These are phyloP conservation scores for Lepilemur septentrionalis DNA, from an alignment of 2,797 vertebrate species.

Conservation along the genomic window DNA sequence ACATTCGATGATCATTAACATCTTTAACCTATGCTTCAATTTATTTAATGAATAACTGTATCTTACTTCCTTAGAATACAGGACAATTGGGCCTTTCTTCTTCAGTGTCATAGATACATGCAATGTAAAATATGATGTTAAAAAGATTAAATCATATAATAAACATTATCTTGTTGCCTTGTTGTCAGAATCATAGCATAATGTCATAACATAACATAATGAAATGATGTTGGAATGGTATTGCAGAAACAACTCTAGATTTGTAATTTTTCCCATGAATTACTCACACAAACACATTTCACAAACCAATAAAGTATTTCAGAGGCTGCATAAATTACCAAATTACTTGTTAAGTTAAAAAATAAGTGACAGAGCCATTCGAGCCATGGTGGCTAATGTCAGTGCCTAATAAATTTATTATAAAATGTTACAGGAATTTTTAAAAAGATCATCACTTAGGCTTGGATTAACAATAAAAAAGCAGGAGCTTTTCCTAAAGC, in stretches of 20 bases:
- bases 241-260: conserved; percentile 58
- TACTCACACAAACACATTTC: conserved; percentile 65
- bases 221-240: conserved; percentile 52
- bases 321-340: conserved; percentile 65
- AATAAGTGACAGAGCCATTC: conserved; percentile 69
- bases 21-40: conserved; percentile 59
- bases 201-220: neutral
- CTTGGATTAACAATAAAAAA: conserved; percentile 82
- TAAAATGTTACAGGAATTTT: conserved; percentile 74
- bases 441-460: conserved; percentile 75
- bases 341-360: conserved; percentile 74
- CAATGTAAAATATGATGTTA: conserved; percentile 31
- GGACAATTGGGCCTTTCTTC: neutral
- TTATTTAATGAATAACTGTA: conserved; percentile 63
- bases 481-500: conserved; percentile 79
- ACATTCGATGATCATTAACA: conserved; percentile 60
- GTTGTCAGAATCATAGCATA: conserved; percentile 59
- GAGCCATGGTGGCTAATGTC: conserved; percentile 62
- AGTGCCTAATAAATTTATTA: conserved; percentile 79
- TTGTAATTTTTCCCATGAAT: conserved; percentile 71
- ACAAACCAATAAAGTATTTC: conserved; percentile 69
- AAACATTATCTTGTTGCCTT: conserved; percentile 59
- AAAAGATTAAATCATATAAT: conserved; percentile 51
- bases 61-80: conserved; percentile 20
- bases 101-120: neutral